Evolutionary conservation across 2,888 invertebrate species (phyloP).

Genomic region (Vesta saturnalis): DNA sequence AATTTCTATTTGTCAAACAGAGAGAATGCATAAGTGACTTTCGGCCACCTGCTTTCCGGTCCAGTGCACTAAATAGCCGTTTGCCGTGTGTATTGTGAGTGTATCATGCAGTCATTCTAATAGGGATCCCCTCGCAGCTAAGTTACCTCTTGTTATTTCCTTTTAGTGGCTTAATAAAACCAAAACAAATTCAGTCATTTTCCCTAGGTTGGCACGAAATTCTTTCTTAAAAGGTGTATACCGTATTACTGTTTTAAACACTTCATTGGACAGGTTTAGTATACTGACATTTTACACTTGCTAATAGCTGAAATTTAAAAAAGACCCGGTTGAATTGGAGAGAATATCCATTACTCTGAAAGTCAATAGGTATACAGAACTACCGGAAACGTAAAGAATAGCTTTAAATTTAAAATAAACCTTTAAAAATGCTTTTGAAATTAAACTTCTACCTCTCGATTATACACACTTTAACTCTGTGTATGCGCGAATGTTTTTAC

Average conservation of each 20-base stretch:
- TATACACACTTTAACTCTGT: constrained; percentile 21
- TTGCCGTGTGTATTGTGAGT: constrained; percentile 59
- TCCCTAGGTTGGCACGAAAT: constrained; percentile 2
- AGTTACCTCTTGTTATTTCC: constrained; percentile 48
- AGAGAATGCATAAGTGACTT: constrained; percentile 58
- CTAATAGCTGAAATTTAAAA: background rate
- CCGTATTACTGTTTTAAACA: background rate
- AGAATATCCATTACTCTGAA: background rate
- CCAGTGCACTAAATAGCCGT: constrained; percentile 61
- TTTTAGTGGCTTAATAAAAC: constrained; percentile 42
- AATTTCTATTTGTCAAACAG: constrained; percentile 56
- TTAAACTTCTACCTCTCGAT: constrained; percentile 21
- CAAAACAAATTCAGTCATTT: constrained; percentile 36
- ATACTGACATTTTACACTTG: background rate
- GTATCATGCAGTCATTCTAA: constrained; percentile 56
- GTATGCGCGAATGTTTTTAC: constrained; percentile 23
- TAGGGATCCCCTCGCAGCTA: constrained; percentile 47
- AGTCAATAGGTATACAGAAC: constrained; percentile 16
- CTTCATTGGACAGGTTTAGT: background rate
- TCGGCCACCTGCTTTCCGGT: constrained; percentile 61
- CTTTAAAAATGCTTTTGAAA: constrained; percentile 29
- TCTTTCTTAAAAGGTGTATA: background rate
- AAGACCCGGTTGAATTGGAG: background rate
- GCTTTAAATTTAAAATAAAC: constrained; percentile 22
- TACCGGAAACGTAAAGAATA: constrained; percentile 31